phyloP scores from a whole-genome alignment of 2,113 vertebrate genomes.

The Meleagris gallopavo region DNA sequence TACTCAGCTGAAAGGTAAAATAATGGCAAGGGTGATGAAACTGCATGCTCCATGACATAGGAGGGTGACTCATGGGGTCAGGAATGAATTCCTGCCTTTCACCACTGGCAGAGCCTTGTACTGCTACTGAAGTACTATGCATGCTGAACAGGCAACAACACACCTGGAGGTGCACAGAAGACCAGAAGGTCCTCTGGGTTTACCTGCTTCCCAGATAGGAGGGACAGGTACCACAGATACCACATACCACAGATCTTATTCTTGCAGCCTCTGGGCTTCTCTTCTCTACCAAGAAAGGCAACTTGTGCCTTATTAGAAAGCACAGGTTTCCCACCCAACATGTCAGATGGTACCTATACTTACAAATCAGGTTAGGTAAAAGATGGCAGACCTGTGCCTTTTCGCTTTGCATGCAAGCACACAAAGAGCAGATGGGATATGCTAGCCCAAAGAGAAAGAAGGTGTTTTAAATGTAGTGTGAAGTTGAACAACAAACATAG shows the following conservation, averaged over 20 bases:
- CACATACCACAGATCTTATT: not conserved
- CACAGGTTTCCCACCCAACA: not conserved
- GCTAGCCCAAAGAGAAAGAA: not conserved
- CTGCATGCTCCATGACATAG: constrained; percentile 4
- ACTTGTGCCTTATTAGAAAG: not conserved
- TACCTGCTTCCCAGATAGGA: not conserved
- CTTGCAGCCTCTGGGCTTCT: not conserved
- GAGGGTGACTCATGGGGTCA: constrained; percentile 26
- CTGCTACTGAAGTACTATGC: not conserved
- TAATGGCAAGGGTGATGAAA: constrained; percentile 58
- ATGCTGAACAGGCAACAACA: not conserved
- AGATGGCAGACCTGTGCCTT: not conserved
- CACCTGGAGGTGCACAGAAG: not conserved
- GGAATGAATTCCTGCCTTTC: constrained; percentile 19
- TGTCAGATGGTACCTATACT: not conserved
- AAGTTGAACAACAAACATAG: not conserved
- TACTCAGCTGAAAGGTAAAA: constrained; percentile 57
- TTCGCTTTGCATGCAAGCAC: not conserved
- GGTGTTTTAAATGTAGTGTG: not conserved
- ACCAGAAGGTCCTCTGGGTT: not conserved
- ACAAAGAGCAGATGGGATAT: not conserved
- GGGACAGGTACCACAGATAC: not conserved
- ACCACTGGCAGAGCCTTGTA: not conserved
- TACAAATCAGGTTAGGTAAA: not conserved
- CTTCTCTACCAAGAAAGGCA: not conserved